Evolutionary conservation across 2,797 vertebrate genomes (phyloP).

Genomic region (Adrianichthys oophorus): DNA sequence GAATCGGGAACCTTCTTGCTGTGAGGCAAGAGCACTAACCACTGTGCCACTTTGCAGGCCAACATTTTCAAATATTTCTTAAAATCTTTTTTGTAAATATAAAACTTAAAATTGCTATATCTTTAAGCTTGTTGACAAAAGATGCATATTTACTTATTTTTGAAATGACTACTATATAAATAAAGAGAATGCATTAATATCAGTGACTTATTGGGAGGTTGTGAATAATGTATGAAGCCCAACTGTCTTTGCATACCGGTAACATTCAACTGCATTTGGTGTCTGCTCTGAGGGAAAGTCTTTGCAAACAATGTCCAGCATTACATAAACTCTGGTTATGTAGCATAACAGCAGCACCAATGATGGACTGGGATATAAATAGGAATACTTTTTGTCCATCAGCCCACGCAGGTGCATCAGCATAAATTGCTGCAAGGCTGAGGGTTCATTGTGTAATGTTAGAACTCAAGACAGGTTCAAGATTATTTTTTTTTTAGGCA

Average conservation of each 20-base stretch:
- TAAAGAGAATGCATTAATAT: conserved; percentile 18
- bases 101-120: too few relatives aligned
- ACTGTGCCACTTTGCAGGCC: too few relatives aligned
- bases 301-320: conserved; percentile 30
- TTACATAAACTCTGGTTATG: conserved; percentile 50
- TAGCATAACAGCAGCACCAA: conserved; percentile 42
- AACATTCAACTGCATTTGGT: conserved; percentile 34
- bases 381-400: conserved; percentile 48
- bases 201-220: conserved; percentile 25
- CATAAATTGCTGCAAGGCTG: conserved; percentile 35
- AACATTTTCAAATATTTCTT: too few relatives aligned
- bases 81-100: too few relatives aligned
- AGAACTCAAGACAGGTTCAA: conserved; percentile 10
- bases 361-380: conserved; percentile 64
- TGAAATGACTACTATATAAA: too few relatives aligned
- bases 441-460: conserved; percentile 28
- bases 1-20: too few relatives aligned
- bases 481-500: conserved; percentile 8
- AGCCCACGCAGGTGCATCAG: conserved; percentile 66
- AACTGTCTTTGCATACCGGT: conserved; percentile 25
- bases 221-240: conserved; percentile 54
- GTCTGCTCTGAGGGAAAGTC: conserved; percentile 30
- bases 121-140: too few relatives aligned
- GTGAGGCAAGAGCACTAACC: too few relatives aligned
- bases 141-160: too few relatives aligned